Percentiles rank a stretch among this genome's conserved stretches.
Evolutionary conservation across 2,113 vertebrate genomes (phyloP).

Genomic region (Trinectes maculatus): DNA sequence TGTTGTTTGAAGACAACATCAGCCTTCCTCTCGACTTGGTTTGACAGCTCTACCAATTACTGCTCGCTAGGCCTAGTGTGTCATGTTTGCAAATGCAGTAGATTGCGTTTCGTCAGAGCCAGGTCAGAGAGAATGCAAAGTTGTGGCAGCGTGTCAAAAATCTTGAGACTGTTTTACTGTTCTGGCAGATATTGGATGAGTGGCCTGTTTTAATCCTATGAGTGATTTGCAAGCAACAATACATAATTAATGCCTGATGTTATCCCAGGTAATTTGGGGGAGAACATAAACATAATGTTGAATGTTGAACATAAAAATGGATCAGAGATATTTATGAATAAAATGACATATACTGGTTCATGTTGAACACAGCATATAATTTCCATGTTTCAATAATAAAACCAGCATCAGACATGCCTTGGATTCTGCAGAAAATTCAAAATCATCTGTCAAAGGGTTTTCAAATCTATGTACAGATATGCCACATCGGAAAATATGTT

Average conservation of each 20-base stretch:
- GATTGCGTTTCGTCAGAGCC: constrained; percentile 46
- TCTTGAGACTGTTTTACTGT: not conserved
- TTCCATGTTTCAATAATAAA: too few species aligned
- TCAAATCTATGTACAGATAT: too few species aligned
- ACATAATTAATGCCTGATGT: constrained; percentile 23
- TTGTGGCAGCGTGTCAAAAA: not conserved
- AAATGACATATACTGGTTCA: not conserved
- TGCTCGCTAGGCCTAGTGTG: constrained; percentile 22
- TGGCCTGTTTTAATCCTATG: not conserved
- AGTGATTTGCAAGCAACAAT: not conserved
- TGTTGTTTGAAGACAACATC: constrained; percentile 53
- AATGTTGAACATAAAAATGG: not conserved
- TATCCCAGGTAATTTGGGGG: constrained; percentile 1
- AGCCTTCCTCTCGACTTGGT: constrained; percentile 21
- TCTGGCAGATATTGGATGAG: constrained; percentile 20
- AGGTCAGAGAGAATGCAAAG: constrained; percentile 22
- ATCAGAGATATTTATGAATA: not conserved
- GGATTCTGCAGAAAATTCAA: too few species aligned
- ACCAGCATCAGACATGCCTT: too few species aligned
- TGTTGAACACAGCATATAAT: too few species aligned
- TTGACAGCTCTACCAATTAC: constrained; percentile 66
- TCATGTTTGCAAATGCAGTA: constrained; percentile 45
- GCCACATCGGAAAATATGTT: too few species aligned
- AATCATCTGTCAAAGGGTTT: too few species aligned
- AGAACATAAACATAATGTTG: too few species aligned